A percentile compares a stretch with the other conserved stretches of the same genome.
Evolutionary conservation across 2,888 invertebrate species (phyloP).

Genomic region (Archaeoteleia sp.): DNA sequence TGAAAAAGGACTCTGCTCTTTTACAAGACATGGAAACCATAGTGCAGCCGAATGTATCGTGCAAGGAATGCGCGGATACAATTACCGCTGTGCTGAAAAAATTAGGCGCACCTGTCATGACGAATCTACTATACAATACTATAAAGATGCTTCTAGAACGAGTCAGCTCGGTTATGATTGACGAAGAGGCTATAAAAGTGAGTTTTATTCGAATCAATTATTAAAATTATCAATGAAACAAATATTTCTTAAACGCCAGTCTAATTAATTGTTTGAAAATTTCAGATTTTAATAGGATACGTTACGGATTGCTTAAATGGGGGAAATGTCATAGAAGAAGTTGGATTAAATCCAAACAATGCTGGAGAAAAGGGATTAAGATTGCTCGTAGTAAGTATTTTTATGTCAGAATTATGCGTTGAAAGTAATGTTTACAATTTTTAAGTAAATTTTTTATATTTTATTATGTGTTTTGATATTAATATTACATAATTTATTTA

Average conservation of each 20-base stretch:
- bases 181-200: constrained; percentile 89
- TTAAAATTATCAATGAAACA: constrained; percentile 4
- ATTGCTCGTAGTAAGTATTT: constrained; percentile 82
- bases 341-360: constrained; percentile 87
- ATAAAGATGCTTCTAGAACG: constrained; percentile 96
- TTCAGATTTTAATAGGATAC: constrained; percentile 77
- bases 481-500: no score
- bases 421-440: no score
- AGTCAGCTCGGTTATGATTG: constrained; percentile 97
- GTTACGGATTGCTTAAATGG: constrained; percentile 83
- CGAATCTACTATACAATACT: constrained; percentile 95
- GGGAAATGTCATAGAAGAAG: constrained; percentile 82
- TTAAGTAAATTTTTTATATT: no score
- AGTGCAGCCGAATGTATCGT: constrained; percentile 91
- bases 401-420: no score
- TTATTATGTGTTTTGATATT: no score
- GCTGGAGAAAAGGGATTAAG: constrained; percentile 93
- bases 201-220: constrained; percentile 25
- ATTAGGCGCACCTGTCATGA: constrained; percentile 95
- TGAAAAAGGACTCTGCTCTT: constrained; percentile 83
- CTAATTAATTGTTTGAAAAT: constrained; percentile 20
- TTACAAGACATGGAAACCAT: constrained; percentile 91
- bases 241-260: background rate
- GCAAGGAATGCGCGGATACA: constrained; percentile 94
- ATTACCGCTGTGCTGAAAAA: constrained; percentile 90